phyloP scores from a whole-genome alignment of 2,888 invertebrate genomes.

The Meteorus colon region DNA sequence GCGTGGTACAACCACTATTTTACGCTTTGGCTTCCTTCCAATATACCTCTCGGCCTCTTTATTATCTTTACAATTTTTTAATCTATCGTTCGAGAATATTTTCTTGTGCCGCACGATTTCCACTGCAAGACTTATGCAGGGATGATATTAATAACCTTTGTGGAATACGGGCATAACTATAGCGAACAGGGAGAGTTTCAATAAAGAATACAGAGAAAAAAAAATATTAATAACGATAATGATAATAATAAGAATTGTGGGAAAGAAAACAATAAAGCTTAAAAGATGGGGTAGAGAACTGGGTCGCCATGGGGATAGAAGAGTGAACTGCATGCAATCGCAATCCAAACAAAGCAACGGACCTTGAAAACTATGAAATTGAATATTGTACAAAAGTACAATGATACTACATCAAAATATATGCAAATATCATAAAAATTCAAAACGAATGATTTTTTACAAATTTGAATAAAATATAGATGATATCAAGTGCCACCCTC shows the following conservation, averaged over 20 bases:
- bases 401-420: slow-evolving; percentile 34
- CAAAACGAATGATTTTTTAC: background rate
- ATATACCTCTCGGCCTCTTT: slow-evolving; percentile 38
- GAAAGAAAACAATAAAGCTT: slow-evolving; percentile 1
- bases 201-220: slow-evolving; percentile 7
- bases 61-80: slow-evolving; percentile 40
- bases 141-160: slow-evolving; percentile 18
- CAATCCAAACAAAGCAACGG: slow-evolving; percentile 68
- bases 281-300: slow-evolving; percentile 44
- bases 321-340: slow-evolving; percentile 46
- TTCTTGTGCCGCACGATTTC: slow-evolving; percentile 28
- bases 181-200: slow-evolving; percentile 10
- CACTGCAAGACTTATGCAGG: slow-evolving; percentile 13
- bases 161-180: slow-evolving; percentile 27
- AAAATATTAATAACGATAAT: slow-evolving; percentile 17
- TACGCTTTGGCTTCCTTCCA: slow-evolving; percentile 41
- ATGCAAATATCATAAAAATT: background rate
- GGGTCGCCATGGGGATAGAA: slow-evolving; percentile 62
- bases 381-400: slow-evolving; percentile 59
- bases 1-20: slow-evolving; percentile 43
- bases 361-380: slow-evolving; percentile 71
- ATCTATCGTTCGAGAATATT: slow-evolving; percentile 19
- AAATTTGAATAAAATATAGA: background rate
- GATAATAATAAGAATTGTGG: background rate
- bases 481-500: background rate